Base-by-base conservation (phyloP, 1,140 invertebrate genomes). In the Eriosoma lanigerum region DNA sequence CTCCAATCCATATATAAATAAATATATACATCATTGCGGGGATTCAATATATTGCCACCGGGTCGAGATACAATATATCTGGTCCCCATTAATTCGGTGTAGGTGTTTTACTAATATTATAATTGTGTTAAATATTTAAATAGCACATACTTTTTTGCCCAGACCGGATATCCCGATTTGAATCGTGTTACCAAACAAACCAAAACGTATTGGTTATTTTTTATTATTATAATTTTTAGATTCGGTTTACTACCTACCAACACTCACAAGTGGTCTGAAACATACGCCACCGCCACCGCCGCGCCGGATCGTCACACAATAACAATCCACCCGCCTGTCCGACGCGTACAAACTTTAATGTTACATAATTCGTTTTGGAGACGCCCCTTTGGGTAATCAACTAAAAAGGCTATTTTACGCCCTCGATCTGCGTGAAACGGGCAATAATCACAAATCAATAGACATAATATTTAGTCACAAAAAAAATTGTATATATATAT, bases 311-410 rank as follows among this genome's bases (percentile, higher is more conserved):
- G 38, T 32, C 54, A 58, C 0, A 38, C 8, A 48, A 68, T n/a
- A 48, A 26, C 32, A 64, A 46, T 19, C n/a, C 44, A 19, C 3
- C 21, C 21, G 10, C 64, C 38, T 17, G 32, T 19, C n/a, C n/a
- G 9, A 1, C 17, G 21, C 21, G 48, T 24, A 48, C 21, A 0
- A n/a, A 46, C 15, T 17, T 70, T 70, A 70, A 72, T 52, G 26
- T 9, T n/a, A n/a, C 19, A 26, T 50, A 70, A 70, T 70, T 50
- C 12, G 15, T 29, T 29, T 29, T 52, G 17, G 68, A 1, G 17
- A 52, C 68, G 46, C 68, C 68, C 46, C 24, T 72, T 72, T 26
- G 46, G 24, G 68, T 29, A 72, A 72, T 52, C 46, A 52, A 72
- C 46, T 72, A 32, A 15, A 72, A 52, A 72, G 24, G 46, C 19